phyloP scores from a whole-genome alignment of 2,888 invertebrate genomes.

The Lasius fuliginosus region DNA sequence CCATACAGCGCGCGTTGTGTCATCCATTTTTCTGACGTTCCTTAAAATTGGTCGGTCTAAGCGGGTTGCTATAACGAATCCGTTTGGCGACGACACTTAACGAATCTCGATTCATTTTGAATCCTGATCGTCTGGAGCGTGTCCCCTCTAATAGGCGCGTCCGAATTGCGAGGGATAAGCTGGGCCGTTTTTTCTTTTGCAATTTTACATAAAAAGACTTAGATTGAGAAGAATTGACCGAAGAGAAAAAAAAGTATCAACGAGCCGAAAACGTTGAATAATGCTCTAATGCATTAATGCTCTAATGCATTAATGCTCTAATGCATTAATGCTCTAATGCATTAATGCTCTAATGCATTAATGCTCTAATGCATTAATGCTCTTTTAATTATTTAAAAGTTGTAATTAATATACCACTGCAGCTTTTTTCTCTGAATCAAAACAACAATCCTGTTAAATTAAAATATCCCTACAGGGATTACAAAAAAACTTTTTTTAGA shows the following conservation, averaged over 20 bases:
- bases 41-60: conserved; percentile 55
- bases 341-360: too few species aligned
- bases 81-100: conserved; percentile 42
- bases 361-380: too few species aligned
- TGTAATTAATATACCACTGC: background rate
- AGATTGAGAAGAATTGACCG: background rate
- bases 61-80: conserved; percentile 56
- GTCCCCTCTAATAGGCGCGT: background rate
- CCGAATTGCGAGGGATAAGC: conserved; percentile 2
- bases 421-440: background rate
- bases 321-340: too few species aligned
- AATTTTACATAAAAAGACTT: background rate
- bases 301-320: too few species aligned
- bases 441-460: background rate
- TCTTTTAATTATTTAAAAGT: background rate
- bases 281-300: too few species aligned
- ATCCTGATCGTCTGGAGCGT: background rate
- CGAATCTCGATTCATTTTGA: background rate
- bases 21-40: conserved; percentile 65
- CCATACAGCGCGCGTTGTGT: conserved; percentile 54
- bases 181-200: background rate
- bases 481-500: background rate
- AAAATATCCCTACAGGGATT: background rate
- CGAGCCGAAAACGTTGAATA: background rate
- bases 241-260: background rate